Evolutionary conservation across 2,888 invertebrate genomes (phyloP), one percentile per base, ranked within the genome.

Genomic region (Drosophila setosimentum): DNA sequence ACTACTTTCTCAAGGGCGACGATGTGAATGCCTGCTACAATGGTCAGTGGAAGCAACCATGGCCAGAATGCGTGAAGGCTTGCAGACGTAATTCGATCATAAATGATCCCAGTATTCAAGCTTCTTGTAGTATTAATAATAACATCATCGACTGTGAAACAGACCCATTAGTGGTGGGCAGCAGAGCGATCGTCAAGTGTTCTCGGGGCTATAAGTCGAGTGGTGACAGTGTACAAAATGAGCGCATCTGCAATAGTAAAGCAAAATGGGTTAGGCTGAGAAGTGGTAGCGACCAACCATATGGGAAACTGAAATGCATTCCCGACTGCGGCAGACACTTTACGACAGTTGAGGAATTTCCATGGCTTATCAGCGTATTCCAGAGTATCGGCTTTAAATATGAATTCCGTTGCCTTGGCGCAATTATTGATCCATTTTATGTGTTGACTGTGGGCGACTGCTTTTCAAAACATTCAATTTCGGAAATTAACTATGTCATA

Each of bases 331-430:
- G 92, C 2, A 74, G 55, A 69, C 37, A 54, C 33, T n/a, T 59
- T 45, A n/a, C 8, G 0, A 57, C 80, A 48, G 60, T 69, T 1
- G 16, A 60, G 58, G 57, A 57, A 2, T 55, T 72, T 35, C 92
- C 92, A 8, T 92, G 92, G 92, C 68, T 91, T 27, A 90, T 89
- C 3, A 91, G 84, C 33, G 58, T 82, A 8, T 81, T 74, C 42
- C 8, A 60, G n/a, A 29, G 32, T 2, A 18, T 4, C 1, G 0
- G 1, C 4, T 0, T 2, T 0, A 33, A 5, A 3, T 75, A 32
- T 21, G 21, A 13, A 0, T 70, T 58, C 10, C 53, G 29, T 13
- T 83, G 82, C 32, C 33, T 57, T 32, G 35, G 69, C 8, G 21
- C 50, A 18, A 74, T 83, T n/a, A 18, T 83, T n/a, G 35, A 53